These are phyloP conservation scores for Aethina tumida DNA, from an alignment of 1,140 invertebrate genomes.

Conservation along the genomic window DNA sequence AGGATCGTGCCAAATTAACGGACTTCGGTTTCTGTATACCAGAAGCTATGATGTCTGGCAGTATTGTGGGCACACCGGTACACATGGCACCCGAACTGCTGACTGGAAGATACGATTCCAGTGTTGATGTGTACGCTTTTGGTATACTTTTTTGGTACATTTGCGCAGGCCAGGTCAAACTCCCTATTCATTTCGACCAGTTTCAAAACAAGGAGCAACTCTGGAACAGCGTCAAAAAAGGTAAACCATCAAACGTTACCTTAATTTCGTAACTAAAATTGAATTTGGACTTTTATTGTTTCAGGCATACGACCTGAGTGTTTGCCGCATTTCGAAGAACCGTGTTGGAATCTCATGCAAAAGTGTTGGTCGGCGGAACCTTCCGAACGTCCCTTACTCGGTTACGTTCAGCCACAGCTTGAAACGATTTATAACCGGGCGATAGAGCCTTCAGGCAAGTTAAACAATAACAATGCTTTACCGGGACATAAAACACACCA, in stretches of 20 bases:
- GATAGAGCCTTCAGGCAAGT: slow-evolving; percentile 20
- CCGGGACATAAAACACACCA: slow-evolving; percentile 5
- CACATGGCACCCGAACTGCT: slow-evolving; percentile 89
- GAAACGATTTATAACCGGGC: slow-evolving; percentile 38
- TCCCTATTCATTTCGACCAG: slow-evolving; percentile 75
- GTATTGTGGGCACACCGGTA: slow-evolving; percentile 78
- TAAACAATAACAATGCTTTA: slow-evolving; percentile 12
- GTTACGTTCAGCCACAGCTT: slow-evolving; percentile 62
- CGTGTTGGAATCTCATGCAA: slow-evolving; percentile 79
- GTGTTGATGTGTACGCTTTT: slow-evolving; percentile 86
- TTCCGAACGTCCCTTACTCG: slow-evolving; percentile 60
- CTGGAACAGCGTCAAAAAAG: slow-evolving; percentile 76
- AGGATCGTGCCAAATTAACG: slow-evolving; percentile 71
- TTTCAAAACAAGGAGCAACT: slow-evolving; percentile 83
- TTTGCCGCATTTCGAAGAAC: slow-evolving; percentile 60
- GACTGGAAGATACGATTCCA: slow-evolving; percentile 70
- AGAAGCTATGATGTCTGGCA: slow-evolving; percentile 83
- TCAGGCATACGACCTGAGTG: slow-evolving; percentile 65
- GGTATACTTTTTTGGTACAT: slow-evolving; percentile 89
- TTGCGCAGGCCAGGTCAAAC: slow-evolving; percentile 69
- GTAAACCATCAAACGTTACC: slow-evolving; percentile 41
- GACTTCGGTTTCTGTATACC: slow-evolving; percentile 89
- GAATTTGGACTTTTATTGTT: slow-evolving; percentile 20
- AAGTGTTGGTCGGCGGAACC: slow-evolving; percentile 77
- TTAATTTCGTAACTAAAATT: background rate